These are phyloP conservation scores for Lampropteryx suffumata DNA, from an alignment of 2,888 invertebrate genomes.

Conservation along the genomic window DNA sequence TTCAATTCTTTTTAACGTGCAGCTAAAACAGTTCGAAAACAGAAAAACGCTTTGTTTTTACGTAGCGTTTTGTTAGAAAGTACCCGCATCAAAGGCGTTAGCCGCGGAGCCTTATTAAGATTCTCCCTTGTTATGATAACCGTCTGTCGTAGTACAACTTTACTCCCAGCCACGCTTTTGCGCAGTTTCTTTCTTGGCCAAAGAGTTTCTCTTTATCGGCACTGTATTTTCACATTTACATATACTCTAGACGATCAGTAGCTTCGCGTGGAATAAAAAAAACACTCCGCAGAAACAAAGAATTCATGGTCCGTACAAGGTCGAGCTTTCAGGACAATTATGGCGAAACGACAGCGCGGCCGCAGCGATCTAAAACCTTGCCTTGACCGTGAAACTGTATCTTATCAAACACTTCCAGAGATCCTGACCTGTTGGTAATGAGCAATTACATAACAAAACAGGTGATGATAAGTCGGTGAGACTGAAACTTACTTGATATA, in stretches of 20 bases:
- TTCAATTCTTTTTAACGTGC: too few relatives aligned
- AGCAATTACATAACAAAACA: conserved; percentile 30
- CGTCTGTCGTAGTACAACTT: conserved; percentile 24
- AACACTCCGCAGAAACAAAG: conserved; percentile 52
- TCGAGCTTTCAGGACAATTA: conserved; percentile 63
- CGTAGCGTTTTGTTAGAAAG: neutral
- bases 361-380: conserved; percentile 54
- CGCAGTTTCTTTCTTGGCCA: conserved; percentile 22
- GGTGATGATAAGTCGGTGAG: conserved; percentile 27
- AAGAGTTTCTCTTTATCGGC: conserved; percentile 6
- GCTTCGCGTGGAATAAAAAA: conserved; percentile 26
- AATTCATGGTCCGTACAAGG: conserved; percentile 53
- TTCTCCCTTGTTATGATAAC: conserved; percentile 23
- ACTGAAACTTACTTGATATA: conserved; percentile 68
- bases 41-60: too few relatives aligned
- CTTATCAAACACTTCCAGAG: conserved; percentile 34
- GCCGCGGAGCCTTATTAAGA: conserved; percentile 13
- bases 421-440: conserved; percentile 33
- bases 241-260: conserved; percentile 3
- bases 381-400: conserved; percentile 68
- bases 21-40: too few relatives aligned
- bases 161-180: conserved; percentile 26
- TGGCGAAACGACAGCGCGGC: conserved; percentile 53
- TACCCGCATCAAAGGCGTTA: conserved; percentile 17
- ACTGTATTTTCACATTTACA: conserved; percentile 5